These are phyloP conservation scores for Antheraea mylitta DNA, from an alignment of 1,140 invertebrate species.

Conservation along the genomic window DNA sequence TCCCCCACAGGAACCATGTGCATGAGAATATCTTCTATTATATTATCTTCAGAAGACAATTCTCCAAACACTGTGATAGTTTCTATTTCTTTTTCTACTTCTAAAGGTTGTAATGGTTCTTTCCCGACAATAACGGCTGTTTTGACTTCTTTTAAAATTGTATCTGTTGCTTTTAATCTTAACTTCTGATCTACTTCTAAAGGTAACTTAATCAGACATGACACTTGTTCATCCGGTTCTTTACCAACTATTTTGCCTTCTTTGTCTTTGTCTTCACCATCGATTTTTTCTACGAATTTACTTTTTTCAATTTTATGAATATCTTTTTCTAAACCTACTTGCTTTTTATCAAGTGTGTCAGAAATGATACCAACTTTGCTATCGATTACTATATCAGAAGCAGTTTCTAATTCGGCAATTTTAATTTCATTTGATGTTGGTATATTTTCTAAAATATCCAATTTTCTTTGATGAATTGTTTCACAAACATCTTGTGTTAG, in stretches of 20 bases:
- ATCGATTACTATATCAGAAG: background rate
- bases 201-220: background rate
- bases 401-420: background rate
- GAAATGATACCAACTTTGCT: slow-evolving; percentile 39
- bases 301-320: slow-evolving; percentile 29
- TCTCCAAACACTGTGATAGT: slow-evolving; percentile 4
- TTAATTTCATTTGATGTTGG: background rate
- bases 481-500: slow-evolving; percentile 31
- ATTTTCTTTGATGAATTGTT: background rate
- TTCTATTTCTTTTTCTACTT: background rate
- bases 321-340: slow-evolving; percentile 62
- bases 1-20: slow-evolving; percentile 29
- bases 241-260: background rate
- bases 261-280: slow-evolving; percentile 31
- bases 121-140: background rate
- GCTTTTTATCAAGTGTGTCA: slow-evolving; percentile 63
- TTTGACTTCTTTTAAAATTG: no score
- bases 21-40: background rate
- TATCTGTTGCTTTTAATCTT: background rate
- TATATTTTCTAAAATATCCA: background rate
- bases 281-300: slow-evolving; percentile 24
- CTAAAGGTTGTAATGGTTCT: background rate
- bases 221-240: background rate
- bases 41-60: background rate
- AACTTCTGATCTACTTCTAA: background rate